Conservation (phyloP, 2,888 invertebrate genomes). For the Griposia aprilina region DNA sequence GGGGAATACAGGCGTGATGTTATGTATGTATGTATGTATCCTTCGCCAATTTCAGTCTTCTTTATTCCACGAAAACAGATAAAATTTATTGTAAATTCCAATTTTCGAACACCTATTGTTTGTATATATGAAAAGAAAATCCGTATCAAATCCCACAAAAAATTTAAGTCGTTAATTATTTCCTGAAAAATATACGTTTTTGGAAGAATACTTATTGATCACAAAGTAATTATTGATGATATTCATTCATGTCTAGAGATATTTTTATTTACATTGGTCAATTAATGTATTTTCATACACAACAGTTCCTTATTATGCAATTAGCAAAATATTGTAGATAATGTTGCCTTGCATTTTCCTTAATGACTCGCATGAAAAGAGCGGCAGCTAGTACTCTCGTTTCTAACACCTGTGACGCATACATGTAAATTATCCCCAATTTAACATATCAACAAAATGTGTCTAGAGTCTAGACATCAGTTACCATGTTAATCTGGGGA, state of each 20-base stretch:
- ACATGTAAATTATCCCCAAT: constrained; percentile 33
- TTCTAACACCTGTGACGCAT: constrained; percentile 18
- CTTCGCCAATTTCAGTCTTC: not conserved
- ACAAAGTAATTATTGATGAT: not conserved
- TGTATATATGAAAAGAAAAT: constrained; percentile 6
- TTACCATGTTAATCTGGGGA: constrained; percentile 26
- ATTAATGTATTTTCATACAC: not conserved
- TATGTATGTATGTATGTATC: too few relatives aligned
- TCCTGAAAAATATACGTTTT: not conserved
- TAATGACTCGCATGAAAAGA: not conserved
- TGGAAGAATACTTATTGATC: not conserved
- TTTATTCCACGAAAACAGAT: not conserved
- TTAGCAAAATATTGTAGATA: not conserved
- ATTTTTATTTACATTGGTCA: not conserved
- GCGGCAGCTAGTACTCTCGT: not conserved
- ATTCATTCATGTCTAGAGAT: not conserved
- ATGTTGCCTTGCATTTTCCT: constrained; percentile 3
- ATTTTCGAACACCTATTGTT: not conserved
- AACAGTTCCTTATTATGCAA: not conserved
- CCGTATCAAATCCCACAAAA: not conserved
- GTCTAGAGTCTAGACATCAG: constrained; percentile 48
- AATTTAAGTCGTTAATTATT: not conserved
- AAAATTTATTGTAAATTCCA: constrained; percentile 5
- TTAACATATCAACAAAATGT: constrained; percentile 43
- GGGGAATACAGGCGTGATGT: too few relatives aligned